Conservation (phyloP, 2,113 vertebrate genomes). For the Lethenteron reissneri region DNA sequence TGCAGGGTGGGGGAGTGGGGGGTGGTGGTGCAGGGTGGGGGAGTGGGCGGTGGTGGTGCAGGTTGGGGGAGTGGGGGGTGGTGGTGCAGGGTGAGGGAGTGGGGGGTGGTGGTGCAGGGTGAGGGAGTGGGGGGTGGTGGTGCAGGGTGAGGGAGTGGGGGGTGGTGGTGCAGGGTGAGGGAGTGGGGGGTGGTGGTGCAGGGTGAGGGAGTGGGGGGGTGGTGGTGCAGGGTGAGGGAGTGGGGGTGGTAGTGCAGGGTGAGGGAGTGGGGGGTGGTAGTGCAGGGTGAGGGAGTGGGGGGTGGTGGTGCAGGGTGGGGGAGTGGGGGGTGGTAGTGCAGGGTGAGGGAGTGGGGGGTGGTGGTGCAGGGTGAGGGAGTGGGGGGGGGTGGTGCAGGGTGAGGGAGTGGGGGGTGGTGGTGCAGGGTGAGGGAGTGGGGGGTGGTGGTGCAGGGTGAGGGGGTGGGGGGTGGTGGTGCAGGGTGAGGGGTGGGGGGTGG, state of each 20-base stretch:
- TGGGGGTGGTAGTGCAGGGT: background rate
- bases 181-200: no score
- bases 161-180: no score
- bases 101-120: background rate
- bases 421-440: background rate
- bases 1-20: background rate
- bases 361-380: background rate
- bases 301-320: background rate
- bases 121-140: background rate
- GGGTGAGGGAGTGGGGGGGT: no score
- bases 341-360: background rate
- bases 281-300: no score
- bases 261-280: background rate
- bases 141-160: no score
- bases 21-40: background rate
- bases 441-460: background rate
- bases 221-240: no score
- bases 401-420: background rate
- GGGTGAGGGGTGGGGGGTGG: background rate
- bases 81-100: background rate
- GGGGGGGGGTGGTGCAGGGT: background rate
- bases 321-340: background rate
- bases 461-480: background rate
- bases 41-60: background rate
- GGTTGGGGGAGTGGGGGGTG: background rate